Base-by-base conservation (phyloP, 2,113 vertebrate species). In the Semnornis frantzii region DNA sequence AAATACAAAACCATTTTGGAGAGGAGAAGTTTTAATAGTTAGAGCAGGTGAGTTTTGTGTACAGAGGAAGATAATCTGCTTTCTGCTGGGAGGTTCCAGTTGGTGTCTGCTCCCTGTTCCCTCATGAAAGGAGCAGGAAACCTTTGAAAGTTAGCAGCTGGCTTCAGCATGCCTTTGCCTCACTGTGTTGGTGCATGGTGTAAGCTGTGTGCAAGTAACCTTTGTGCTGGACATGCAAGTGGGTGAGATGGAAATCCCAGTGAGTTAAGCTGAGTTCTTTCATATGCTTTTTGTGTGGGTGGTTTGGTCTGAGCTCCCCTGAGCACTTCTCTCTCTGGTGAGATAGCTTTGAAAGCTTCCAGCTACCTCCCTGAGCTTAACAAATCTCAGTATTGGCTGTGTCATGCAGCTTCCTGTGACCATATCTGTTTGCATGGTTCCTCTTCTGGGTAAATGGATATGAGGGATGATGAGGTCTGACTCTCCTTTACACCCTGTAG, bases 291-390 rank as follows among this genome's bases (percentile, higher is more conserved):
- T 28, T 80, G 80, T 27, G 85, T 91, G 87, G 70, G 79, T 91
- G 46, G 50, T 62, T 91, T 90, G 90, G 83, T 85, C 65, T 64
- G 66, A 92, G 70, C 63, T 81, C 30, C 46, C 27, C 66, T 62
- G 48, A 81, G 50, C 30, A 78, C 50, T 91, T 95, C 65, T 90
- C 33, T 55, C 7, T 85, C 30, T 54, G 55, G 15, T 27, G 37
- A 91, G 73, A 66, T 44, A 65, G 80, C 46, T 91, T 52, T 70
- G 85, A 81, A 94, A 90, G 85, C 76, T 89, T 64, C 34, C 48
- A 11, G 7, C 72, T 63, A 78, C 72, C 94, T 94, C 87, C 80
- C 48, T 9, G n/a, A 75, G 66, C 80, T 94, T 94, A 94, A 77
- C 60, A 85, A 91, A 92, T 75, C 76, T 74, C 72, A 74, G 88